Evolutionary conservation across 1,140 invertebrate species (phyloP).

Genomic region (Neomicropteryx cornuta): DNA sequence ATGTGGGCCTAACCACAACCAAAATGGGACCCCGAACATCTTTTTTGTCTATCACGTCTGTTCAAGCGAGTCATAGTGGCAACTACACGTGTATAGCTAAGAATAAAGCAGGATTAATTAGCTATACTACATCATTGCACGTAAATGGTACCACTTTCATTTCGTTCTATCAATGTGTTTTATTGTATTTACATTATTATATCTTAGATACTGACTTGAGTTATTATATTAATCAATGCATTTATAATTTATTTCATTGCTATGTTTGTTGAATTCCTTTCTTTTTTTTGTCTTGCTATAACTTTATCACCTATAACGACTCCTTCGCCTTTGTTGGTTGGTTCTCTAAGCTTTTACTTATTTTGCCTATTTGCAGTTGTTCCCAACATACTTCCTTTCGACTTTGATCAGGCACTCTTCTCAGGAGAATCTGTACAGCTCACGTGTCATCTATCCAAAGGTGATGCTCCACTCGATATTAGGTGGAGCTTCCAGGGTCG

Average conservation of each 20-base stretch:
- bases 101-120: slow-evolving; percentile 60
- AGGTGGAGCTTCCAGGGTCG: slow-evolving; percentile 39
- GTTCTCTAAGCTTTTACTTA: slow-evolving; percentile 15
- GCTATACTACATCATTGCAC: slow-evolving; percentile 54
- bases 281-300: slow-evolving; percentile 17
- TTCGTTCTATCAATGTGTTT: slow-evolving; percentile 16
- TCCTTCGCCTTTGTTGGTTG: too few relatives aligned
- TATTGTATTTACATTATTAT: slow-evolving; percentile 17
- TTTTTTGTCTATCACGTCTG: slow-evolving; percentile 65
- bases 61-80: slow-evolving; percentile 62
- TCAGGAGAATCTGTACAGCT: slow-evolving; percentile 50
- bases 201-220: too few relatives aligned
- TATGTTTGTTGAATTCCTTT: too few relatives aligned
- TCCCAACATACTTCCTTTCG: slow-evolving; percentile 51
- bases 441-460: slow-evolving; percentile 50
- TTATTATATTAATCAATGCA: too few relatives aligned
- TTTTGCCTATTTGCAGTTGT: slow-evolving; percentile 38
- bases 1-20: slow-evolving; percentile 58
- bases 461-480: slow-evolving; percentile 49
- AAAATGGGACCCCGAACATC: slow-evolving; percentile 67
- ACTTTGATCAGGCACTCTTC: slow-evolving; percentile 46
- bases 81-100: slow-evolving; percentile 71
- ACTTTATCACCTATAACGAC: too few relatives aligned
- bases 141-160: slow-evolving; percentile 54
- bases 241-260: too few relatives aligned